Base-by-base conservation (phyloP, 2,888 invertebrate genomes). In the Unio delphinus region DNA sequence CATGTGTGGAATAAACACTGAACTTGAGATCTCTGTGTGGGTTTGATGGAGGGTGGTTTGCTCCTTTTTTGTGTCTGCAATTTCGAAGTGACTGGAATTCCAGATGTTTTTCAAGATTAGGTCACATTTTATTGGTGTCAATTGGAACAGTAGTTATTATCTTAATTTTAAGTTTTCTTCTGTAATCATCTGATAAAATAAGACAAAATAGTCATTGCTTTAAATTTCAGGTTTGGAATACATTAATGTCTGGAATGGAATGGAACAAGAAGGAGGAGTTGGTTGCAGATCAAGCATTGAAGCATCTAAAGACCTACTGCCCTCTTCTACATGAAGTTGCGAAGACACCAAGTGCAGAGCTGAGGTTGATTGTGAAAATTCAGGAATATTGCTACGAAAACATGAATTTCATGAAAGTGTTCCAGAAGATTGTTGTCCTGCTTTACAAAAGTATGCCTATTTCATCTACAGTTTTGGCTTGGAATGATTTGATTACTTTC, bases 251-350 rank as follows among this genome's bases (percentile, higher is more conserved):
- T 67, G 94, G 95, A 86, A 95, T 96, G 73, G 98, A 98, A 91
- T 98, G 98, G 98, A 98, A 97, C 91, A 98, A 98, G 91, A 98
- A 98, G 90, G 98, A 98, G 86, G 98, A 98, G 90, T 91, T 98
- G 84, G 94, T 98, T 79, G 96, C 97, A 17, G 98, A 98, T 88
- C 98, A 98, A 91, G 97, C 98, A 66, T 87, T 91, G 75, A 95
- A 96, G 75, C 91, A 91, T 78, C 84, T 91, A 55, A 88, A 89
- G 86, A 93, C 93, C 85, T 97, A 95, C 91, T 95, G 96, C 80
- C 93, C 94, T 73, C 92, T 98, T 83, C 93, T 98, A 88, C 94
- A 94, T 78, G 95, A 96, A 55, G 96, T 98, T 87, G 94, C 96
- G 83, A 94, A 94, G 88, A 94, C 94, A 77, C 94, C 95, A 78